Evolutionary conservation across 1,140 invertebrate genomes (phyloP).

Genomic region (Drosophila sproati): DNA sequence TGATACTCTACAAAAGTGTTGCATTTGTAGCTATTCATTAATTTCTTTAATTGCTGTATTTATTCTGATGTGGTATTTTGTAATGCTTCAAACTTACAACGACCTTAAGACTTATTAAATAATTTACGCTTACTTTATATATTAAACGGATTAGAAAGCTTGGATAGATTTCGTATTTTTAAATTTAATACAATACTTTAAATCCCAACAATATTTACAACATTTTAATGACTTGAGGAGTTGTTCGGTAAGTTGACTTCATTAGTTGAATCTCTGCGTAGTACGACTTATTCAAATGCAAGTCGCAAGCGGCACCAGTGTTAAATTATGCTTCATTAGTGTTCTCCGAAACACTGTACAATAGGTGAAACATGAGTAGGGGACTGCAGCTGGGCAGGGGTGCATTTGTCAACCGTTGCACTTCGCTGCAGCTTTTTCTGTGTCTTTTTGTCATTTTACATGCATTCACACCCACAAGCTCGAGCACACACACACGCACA

Average conservation of each 20-base stretch:
- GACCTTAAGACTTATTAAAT: conserved; percentile 35
- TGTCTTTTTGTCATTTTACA: conserved; percentile 55
- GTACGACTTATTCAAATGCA: conserved; percentile 72
- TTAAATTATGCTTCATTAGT: conserved; percentile 83
- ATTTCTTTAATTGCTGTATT: not conserved
- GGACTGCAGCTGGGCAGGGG: not conserved
- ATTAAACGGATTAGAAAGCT: no score
- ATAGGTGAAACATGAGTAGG: conserved; percentile 13
- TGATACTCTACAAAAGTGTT: conserved; percentile 64
- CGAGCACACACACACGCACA: conserved; percentile 12
- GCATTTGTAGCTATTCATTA: conserved; percentile 1
- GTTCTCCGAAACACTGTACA: conserved; percentile 46
- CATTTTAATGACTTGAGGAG: not conserved
- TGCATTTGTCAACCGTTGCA: conserved; percentile 45
- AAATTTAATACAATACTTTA: not conserved
- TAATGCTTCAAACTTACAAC: conserved; percentile 28
- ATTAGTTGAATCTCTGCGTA: conserved; percentile 69
- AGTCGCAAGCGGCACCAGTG: conserved; percentile 49
- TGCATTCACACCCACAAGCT: conserved; percentile 52
- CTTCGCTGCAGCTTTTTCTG: conserved; percentile 47
- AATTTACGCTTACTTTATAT: conserved; percentile 11
- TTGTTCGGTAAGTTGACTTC: conserved; percentile 55
- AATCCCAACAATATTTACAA: not conserved
- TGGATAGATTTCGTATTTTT: not conserved
- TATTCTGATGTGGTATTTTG: conserved; percentile 62